Conservation (phyloP, 2,113 vertebrate species). For the Ceyx melanurus region DNA sequence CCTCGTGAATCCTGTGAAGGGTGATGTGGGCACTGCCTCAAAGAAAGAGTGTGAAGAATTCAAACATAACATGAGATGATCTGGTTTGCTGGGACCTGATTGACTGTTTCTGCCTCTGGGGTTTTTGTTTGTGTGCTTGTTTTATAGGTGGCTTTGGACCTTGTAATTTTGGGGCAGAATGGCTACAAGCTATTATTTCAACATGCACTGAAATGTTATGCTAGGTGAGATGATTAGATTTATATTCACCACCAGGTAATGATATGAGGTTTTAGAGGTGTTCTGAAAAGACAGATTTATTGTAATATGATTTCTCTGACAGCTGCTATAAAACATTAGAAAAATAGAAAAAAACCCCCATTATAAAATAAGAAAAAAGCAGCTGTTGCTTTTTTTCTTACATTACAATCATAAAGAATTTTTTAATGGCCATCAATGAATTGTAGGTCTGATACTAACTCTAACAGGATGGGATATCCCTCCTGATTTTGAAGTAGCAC, state of each 20-base stretch:
- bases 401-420: neutral
- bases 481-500: neutral
- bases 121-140: neutral
- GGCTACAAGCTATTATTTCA: neutral
- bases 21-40: slow-evolving; percentile 8
- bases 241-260: neutral
- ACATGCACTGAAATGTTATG: neutral
- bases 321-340: neutral
- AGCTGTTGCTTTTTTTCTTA: neutral
- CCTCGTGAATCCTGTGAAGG: slow-evolving; percentile 36
- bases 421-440: neutral
- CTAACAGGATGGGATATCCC: neutral
- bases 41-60: slow-evolving; percentile 16
- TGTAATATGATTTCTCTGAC: neutral
- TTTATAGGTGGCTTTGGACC: neutral
- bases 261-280: neutral
- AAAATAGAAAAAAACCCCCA: neutral
- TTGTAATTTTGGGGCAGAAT: neutral
- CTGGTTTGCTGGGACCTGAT: neutral
- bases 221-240: neutral
- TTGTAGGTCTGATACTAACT: neutral
- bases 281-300: neutral
- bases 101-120: neutral
- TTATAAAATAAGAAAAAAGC: too few relatives aligned
- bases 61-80: slow-evolving; percentile 3